phyloP scores from a whole-genome alignment of 1,140 invertebrate genomes.

The Drosophila oshimai region DNA sequence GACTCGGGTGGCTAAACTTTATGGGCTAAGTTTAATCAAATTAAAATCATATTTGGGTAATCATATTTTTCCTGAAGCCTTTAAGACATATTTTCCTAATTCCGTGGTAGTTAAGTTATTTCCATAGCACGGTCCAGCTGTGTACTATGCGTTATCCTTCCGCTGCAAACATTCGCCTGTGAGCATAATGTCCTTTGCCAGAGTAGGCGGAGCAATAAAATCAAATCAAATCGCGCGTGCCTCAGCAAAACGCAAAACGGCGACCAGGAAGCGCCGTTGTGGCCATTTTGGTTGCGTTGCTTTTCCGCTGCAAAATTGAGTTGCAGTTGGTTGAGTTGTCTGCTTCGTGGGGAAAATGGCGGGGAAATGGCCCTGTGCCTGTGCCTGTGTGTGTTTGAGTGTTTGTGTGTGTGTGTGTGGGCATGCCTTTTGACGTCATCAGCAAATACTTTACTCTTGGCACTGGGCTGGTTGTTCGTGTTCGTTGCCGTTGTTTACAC shows the following conservation, averaged over 20 bases:
- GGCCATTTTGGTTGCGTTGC: conserved; percentile 46
- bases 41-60: neutral
- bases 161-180: conserved; percentile 10
- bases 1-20: no score
- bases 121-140: neutral
- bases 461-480: conserved; percentile 6
- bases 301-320: conserved; percentile 39
- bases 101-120: neutral
- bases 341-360: neutral
- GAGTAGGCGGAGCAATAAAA: conserved; percentile 31
- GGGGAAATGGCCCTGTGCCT: neutral
- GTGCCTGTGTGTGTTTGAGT: conserved; percentile 5
- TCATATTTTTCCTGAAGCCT: neutral
- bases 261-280: conserved; percentile 39
- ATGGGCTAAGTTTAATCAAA: neutral
- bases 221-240: conserved; percentile 47
- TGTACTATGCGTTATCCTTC: neutral
- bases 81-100: neutral
- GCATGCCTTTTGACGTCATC: conserved; percentile 63
- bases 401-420: conserved; percentile 18
- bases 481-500: conserved; percentile 64
- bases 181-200: conserved; percentile 10
- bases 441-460: conserved; percentile 35
- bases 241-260: conserved; percentile 46
- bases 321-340: conserved; percentile 42